phyloP scores from a whole-genome alignment of 1,140 invertebrate species.

The Drosophila lini region DNA sequence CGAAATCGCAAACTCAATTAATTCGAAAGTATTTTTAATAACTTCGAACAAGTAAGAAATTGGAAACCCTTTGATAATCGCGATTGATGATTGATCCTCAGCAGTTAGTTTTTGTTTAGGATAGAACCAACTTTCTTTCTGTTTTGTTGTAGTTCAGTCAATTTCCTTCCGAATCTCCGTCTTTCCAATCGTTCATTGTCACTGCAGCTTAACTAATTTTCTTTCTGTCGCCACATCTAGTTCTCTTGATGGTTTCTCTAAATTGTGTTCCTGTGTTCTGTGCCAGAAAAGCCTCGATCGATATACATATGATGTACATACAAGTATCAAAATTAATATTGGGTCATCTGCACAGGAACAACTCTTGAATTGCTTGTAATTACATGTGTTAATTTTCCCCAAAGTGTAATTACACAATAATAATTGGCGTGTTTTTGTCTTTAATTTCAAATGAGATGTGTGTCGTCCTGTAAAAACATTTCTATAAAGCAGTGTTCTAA shows the following conservation, averaged over 20 bases:
- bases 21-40: not conserved
- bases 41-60: not conserved
- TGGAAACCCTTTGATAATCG: slow-evolving; percentile 7
- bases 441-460: slow-evolving; percentile 34
- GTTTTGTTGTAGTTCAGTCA: slow-evolving; percentile 41
- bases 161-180: slow-evolving; percentile 34
- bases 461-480: slow-evolving; percentile 20
- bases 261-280: slow-evolving; percentile 30
- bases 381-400: slow-evolving; percentile 25
- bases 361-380: slow-evolving; percentile 31
- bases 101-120: slow-evolving; percentile 31
- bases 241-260: slow-evolving; percentile 28
- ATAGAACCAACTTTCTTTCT: slow-evolving; percentile 26
- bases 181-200: slow-evolving; percentile 36
- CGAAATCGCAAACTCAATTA: slow-evolving; percentile 7
- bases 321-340: slow-evolving; percentile 16
- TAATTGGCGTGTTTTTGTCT: slow-evolving; percentile 39
- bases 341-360: slow-evolving; percentile 18
- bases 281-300: slow-evolving; percentile 10
- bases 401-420: slow-evolving; percentile 37
- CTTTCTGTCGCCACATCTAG: slow-evolving; percentile 36
- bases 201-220: slow-evolving; percentile 45
- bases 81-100: slow-evolving; percentile 12
- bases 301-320: slow-evolving; percentile 3
- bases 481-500: not conserved